A percentile compares a stretch with the other conserved stretches of the same genome.
Evolutionary conservation across 1,140 invertebrate genomes (phyloP).

Genomic region (Globodera ellingtonae): DNA sequence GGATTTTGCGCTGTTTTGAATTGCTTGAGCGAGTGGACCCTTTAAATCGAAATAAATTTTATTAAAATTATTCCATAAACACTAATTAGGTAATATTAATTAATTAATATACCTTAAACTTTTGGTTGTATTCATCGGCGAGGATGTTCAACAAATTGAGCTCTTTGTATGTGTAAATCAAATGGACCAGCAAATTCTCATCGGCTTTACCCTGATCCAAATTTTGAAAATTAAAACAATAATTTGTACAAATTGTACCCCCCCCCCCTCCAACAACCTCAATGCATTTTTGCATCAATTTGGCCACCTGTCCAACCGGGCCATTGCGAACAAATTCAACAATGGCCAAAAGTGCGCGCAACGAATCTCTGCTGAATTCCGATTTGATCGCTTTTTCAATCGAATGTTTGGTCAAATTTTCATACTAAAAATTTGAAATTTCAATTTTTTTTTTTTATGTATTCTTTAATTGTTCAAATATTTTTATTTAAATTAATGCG

Average conservation of each 20-base stretch:
- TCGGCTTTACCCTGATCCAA: conserved; percentile 10
- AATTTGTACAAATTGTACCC: background rate
- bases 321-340: conserved; percentile 27
- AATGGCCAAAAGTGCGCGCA: conserved; percentile 78
- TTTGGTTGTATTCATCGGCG: conserved; percentile 21
- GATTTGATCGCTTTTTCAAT: conserved; percentile 83
- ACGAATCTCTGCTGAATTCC: conserved; percentile 83
- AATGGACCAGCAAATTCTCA: conserved; percentile 16
- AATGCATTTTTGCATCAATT: conserved; percentile 27
- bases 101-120: conserved; percentile 8
- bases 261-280: background rate
- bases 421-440: conserved; percentile 57
- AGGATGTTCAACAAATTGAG: conserved; percentile 17
- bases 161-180: conserved; percentile 20
- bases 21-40: conserved; percentile 21
- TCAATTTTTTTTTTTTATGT: too few relatives aligned
- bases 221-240: background rate
- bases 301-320: conserved; percentile 11
- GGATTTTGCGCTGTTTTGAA: conserved; percentile 24
- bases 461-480: background rate
- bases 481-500: background rate
- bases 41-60: background rate
- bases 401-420: conserved; percentile 73
- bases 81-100: background rate
- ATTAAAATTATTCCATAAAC: background rate